Conservation (phyloP, 2,888 invertebrate genomes). For the Lordiphosa fenestrarum region DNA sequence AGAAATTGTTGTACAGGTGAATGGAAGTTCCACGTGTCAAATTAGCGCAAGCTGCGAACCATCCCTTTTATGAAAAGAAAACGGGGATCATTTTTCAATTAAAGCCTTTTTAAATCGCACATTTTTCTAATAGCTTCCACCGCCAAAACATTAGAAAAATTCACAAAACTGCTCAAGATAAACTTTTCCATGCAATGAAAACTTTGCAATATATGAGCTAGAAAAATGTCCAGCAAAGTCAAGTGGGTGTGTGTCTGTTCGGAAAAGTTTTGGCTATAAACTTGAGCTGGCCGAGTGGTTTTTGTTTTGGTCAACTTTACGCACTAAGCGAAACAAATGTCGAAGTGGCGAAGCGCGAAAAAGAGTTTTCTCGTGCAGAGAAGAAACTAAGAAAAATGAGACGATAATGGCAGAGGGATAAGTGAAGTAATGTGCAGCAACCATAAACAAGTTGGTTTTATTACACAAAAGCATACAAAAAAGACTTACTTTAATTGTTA, state of each 20-base stretch:
- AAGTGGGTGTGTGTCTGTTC: conserved; percentile 36
- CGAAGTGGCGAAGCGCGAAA: conserved; percentile 62
- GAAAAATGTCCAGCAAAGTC: conserved; percentile 37
- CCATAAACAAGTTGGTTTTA: conserved; percentile 34
- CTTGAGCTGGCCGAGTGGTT: conserved; percentile 55
- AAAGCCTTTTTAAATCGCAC: conserved; percentile 8
- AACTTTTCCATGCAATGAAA: conserved; percentile 34
- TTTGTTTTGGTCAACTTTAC: conserved; percentile 55
- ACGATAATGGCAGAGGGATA: conserved; percentile 59
- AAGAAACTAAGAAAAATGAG: conserved; percentile 66
- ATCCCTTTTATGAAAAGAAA: background rate
- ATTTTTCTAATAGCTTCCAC: conserved; percentile 7
- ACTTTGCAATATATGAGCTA: conserved; percentile 48
- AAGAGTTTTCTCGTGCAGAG: conserved; percentile 43
- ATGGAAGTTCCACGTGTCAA: conserved; percentile 21
- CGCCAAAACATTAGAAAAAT: conserved; percentile 32
- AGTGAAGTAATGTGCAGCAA: conserved; percentile 34
- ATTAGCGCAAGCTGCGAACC: conserved; percentile 16
- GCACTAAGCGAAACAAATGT: conserved; percentile 64
- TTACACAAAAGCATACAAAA: conserved; percentile 19
- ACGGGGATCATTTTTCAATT: background rate
- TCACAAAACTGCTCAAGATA: conserved; percentile 23
- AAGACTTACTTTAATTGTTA: conserved; percentile 3
- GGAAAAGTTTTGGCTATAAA: conserved; percentile 63
- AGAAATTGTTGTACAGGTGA: conserved; percentile 50